These are phyloP conservation scores for Ptiloglossa arizonensis DNA, from an alignment of 1,140 invertebrate genomes.

Conservation along the genomic window DNA sequence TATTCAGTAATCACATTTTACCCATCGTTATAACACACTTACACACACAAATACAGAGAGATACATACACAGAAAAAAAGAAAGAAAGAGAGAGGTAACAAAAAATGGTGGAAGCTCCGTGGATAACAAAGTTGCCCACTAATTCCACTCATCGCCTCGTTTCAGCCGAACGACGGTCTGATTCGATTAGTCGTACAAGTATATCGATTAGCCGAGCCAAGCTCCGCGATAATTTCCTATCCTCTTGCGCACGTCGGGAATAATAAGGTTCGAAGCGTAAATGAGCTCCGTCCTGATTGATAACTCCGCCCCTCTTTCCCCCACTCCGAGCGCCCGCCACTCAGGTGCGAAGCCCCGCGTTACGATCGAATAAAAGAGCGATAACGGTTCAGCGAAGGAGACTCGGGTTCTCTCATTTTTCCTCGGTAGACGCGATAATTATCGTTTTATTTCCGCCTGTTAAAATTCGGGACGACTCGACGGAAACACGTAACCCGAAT, in stretches of 20 bases:
- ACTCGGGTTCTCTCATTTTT: too few species aligned
- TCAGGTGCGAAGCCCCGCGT: too few species aligned
- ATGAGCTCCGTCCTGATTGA: not conserved
- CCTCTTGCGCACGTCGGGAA: not conserved
- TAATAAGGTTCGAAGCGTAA: not conserved
- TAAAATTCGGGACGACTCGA: not conserved
- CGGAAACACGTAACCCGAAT: too few species aligned
- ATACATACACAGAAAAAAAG: too few species aligned
- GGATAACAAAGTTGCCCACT: conserved; percentile 9
- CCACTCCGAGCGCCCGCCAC: too few species aligned
- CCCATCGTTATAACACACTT: not conserved
- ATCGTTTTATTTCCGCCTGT: not conserved
- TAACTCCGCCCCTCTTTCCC: too few species aligned
- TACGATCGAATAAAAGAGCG: not conserved
- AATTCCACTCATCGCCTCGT: conserved; percentile 25
- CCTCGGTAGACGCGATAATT: too few species aligned
- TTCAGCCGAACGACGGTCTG: not conserved
- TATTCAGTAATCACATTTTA: not conserved
- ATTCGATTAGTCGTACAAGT: conserved; percentile 12
- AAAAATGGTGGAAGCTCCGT: not conserved
- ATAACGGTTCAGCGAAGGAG: too few species aligned
- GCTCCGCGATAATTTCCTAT: not conserved
- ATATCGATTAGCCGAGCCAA: conserved; percentile 15
- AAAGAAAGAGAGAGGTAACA: too few species aligned
- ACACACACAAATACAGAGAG: too few species aligned